Base-by-base conservation (phyloP, 1,140 invertebrate genomes). In the Dolichoris vasculosae region DNA sequence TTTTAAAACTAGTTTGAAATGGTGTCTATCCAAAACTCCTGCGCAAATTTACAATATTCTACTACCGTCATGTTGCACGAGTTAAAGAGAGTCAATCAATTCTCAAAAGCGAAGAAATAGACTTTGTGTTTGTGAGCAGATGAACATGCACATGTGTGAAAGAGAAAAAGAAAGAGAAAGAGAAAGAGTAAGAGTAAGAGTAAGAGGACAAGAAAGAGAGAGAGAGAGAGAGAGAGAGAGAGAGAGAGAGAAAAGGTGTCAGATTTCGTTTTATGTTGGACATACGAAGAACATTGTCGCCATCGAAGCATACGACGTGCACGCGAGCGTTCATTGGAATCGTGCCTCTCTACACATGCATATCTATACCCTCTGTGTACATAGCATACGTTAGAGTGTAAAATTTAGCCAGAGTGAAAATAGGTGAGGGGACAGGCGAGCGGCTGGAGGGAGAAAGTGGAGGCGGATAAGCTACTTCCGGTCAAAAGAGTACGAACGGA, bases 21-120 rank as follows among this genome's bases (percentile, higher is more conserved):
- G 32, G 38, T 38, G 51, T 87, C 86, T 86, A 87, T 84, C 85
- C 79, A 86, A 73, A 76, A 80, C 63, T 67, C 75, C 35, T 59
- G 67, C 79, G 13, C 79, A 64, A 38, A 82, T 38, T 82, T 82
- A 73, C 67, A 67, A 82, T 55, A 73, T 82, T 46, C 46, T 78
- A 76, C 26, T n/a, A 23, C 38, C 40, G 71, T 69, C 67, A 46
- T 17, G 32, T 69, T 13, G 32, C 67, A 6, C 40, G 32, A 69
- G 67, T 13, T 9, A 17, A 38, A 69, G 9, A 38, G 35, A 69
- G 15, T 38, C 6, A 35, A 2, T 35, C 67, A 9, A n/a, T 32
- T 0, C 67, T 69, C 67, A 32, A 35, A 38, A 69, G 17, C 17
- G 59, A 30, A 30, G 11, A 2, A n/a, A 2, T 6, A 4, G n/a